Percentiles rank a stretch among this genome's conserved stretches.
Conservation (phyloP, 2,113 vertebrate genomes). For the Oryzias curvinotus region DNA sequence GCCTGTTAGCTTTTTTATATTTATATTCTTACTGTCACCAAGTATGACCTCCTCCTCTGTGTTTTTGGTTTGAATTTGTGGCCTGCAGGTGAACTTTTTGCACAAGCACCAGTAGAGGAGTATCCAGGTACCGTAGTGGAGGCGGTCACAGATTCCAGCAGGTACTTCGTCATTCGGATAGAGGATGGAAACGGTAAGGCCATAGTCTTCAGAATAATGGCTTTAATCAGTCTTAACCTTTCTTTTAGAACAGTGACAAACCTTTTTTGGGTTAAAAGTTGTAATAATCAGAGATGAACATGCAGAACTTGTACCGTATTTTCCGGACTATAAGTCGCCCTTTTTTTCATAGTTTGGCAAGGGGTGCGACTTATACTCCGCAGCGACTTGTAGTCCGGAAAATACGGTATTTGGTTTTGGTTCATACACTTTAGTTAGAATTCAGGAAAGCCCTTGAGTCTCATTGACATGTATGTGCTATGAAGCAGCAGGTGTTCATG, state of each 20-base stretch:
- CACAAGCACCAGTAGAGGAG: conserved; percentile 91
- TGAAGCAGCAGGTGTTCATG: background rate
- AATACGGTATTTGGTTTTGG: too few relatives aligned
- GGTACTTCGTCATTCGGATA: conserved; percentile 92
- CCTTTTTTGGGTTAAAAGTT: too few relatives aligned
- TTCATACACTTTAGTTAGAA: too few relatives aligned
- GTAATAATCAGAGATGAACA: too few relatives aligned
- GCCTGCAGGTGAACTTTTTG: conserved; percentile 90
- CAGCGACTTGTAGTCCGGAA: too few relatives aligned
- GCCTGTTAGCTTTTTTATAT: background rate
- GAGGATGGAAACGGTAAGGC: conserved; percentile 89
- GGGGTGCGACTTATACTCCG: too few relatives aligned
- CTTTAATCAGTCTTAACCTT: background rate
- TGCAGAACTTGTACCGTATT: too few relatives aligned
- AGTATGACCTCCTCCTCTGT: background rate
- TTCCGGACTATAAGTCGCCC: too few relatives aligned
- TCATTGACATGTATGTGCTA: background rate
- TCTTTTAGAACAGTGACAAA: too few relatives aligned
- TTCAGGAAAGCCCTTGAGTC: background rate
- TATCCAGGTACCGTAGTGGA: conserved; percentile 89
- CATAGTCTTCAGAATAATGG: background rate
- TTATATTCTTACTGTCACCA: background rate
- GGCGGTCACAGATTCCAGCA: conserved; percentile 89
- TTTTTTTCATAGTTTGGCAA: too few relatives aligned
- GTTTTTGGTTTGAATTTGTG: conserved; percentile 20